Percentiles rank a stretch among this genome's conserved stretches.
These are phyloP conservation scores for Troglohyphantes excavatus DNA, from an alignment of 2,888 invertebrate species.

Conservation along the genomic window DNA sequence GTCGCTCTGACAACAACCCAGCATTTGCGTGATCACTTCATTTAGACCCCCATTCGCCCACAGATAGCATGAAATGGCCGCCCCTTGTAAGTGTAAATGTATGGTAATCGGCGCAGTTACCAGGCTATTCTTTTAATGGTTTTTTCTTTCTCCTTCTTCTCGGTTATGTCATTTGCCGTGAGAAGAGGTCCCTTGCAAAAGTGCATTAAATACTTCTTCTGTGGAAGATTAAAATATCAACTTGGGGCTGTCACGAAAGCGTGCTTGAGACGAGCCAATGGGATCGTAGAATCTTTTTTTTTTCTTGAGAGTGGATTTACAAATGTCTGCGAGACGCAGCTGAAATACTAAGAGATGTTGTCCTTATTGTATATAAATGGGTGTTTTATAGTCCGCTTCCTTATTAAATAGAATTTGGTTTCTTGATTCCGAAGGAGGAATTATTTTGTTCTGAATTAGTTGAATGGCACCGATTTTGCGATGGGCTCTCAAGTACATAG, in stretches of 20 bases:
- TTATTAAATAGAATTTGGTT: too few relatives aligned
- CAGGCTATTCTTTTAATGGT: background rate
- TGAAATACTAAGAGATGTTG: background rate
- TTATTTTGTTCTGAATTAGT: too few relatives aligned
- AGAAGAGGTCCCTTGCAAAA: background rate
- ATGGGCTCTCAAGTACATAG: too few relatives aligned
- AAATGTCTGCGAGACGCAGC: background rate
- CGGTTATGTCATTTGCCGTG: background rate
- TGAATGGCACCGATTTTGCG: too few relatives aligned
- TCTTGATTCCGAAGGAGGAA: too few relatives aligned
- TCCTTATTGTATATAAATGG: too few relatives aligned
- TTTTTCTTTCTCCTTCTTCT: background rate
- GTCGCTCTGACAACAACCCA: background rate
- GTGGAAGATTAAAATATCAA: constrained; percentile 10
- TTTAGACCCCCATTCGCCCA: background rate
- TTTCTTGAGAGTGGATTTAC: background rate
- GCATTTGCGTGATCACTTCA: background rate
- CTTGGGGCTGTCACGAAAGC: constrained; percentile 14
- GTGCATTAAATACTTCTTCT: background rate
- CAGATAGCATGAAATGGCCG: background rate
- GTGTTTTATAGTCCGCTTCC: too few relatives aligned
- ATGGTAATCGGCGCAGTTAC: constrained; percentile 28
- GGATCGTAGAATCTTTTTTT: background rate
- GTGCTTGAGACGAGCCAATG: background rate
- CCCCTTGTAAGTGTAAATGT: constrained; percentile 26